Evolutionary conservation across 1,140 invertebrate species (phyloP), one percentile per base, ranked within the genome.

Genomic region (Anastatus disparis): DNA sequence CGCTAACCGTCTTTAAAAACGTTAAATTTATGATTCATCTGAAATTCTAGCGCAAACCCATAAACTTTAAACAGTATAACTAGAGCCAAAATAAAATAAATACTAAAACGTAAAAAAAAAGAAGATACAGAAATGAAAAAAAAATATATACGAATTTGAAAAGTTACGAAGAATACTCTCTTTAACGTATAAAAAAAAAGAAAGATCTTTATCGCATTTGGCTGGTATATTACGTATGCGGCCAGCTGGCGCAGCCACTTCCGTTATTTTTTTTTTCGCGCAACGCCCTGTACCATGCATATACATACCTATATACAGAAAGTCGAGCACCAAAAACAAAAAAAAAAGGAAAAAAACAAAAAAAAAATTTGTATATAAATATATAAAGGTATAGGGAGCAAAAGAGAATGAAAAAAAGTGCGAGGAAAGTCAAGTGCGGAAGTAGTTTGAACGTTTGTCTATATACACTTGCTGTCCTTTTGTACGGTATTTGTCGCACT

Each of bases 261-360:
- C 55, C 46, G 55, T 55, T n/a, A n/a, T n/a, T n/a, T n/a, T n/a
- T n/a, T 66, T 66, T 61, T 72, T 61, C 53, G 44, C 59, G 27
- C 22, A 13, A 46, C n/a, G 2, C 42, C 24, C n/a, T n/a, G 35
- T 31, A 8, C n/a, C 27, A 8, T n/a, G 44, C 13, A 20, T 44
- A 7, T n/a, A n/a, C n/a, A n/a, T 31, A 20, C 15, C 22, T 24
- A 22, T 44, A 29, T 27, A 48, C 15, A 48, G 27, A 17, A 66
- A 63, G 46, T 50, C 20, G 27, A 29, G 27, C 27, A n/a, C 6
- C 2, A 27, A 46, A 53, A 55, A 15, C 22, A 26, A 17, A 26
- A 55, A n/a, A 31, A 38, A 53, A 26, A 48, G n/a, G 9, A 13
- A n/a, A 4, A 50, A 3, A 2, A 27, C 38, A 29, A 29, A 55